Base-by-base conservation (phyloP, 2,797 vertebrate genomes). In the Coregonus suidteri region DNA sequence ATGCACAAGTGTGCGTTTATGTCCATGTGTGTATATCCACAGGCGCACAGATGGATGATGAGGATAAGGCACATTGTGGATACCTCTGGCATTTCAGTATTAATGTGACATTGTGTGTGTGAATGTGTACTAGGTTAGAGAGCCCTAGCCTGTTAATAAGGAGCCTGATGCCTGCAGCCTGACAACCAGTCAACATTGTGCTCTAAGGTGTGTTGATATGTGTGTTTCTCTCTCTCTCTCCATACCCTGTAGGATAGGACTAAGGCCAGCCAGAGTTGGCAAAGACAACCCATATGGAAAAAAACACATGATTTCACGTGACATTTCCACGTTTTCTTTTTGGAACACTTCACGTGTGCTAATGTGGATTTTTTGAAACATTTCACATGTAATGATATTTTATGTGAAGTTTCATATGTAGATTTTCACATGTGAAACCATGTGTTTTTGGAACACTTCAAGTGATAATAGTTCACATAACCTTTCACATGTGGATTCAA, bases 121-220 rank as follows among this genome's bases (percentile, higher is more conserved):
- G 70, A 16, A 18, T 56, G 20, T 83, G 59, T 76, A 31, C 81
- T 74, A 74, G 77, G 68, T 81, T 73, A 86, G 85, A 34, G 53
- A 79, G 77, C 71, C 67, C 70, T 78, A 81, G 81, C 80, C 80
- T 81, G 64, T 82, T 92, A 92, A 92, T 87, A 89, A 87, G 88
- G 52, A 88, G 79, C 65, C 56, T 41, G 56, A 74, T 47, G 73
- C 73, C 34, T 53, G 20, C 72, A 20, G 69, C 80, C 81, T 90
- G 88, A 91, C 90, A 88, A 81, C 79, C 88, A 87, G 85, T 75
- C 76, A 20, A 74, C 84, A 87, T 88, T 91, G 84, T 91, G 90
- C 88, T 89, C 84, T 79, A 78, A 76, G 89, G 90, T 86, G 15
- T 7, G 18, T 59, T 16, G 87, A 11, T 51, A 18, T 20, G 35